Percentiles rank a stretch among this genome's conserved stretches.
These are phyloP conservation scores for Aurelia sp. DNA, from an alignment of 30 jellyfish, hydroid and myxozoan genomes.

Conservation along the genomic window DNA sequence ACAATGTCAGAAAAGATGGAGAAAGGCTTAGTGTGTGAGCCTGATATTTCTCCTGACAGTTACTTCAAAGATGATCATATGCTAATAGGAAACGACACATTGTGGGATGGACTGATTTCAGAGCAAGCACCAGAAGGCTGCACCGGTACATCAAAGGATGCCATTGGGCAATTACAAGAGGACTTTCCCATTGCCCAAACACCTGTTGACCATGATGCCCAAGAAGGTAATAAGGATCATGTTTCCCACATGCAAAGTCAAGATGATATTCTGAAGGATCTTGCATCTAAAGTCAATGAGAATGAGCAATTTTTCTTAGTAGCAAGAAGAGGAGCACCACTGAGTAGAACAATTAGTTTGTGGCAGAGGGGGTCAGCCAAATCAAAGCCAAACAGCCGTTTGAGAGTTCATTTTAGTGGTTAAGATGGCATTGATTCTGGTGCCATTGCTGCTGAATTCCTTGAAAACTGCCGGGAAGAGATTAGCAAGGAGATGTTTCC, in stretches of 20 bases:
- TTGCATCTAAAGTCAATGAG: constrained; percentile 11
- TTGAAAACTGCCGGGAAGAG: too few species aligned
- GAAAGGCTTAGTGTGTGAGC: too few species aligned
- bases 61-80: too few species aligned
- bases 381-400: constrained; percentile 21
- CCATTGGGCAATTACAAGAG: too few species aligned
- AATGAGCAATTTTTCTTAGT: constrained; percentile 13
- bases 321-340: constrained; percentile 11
- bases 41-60: too few species aligned
- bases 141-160: too few species aligned
- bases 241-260: background rate
- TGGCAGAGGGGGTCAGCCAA: constrained; percentile 8
- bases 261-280: constrained; percentile 10
- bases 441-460: constrained; percentile 25
- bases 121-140: too few species aligned
- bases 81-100: too few species aligned
- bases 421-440: constrained; percentile 61
- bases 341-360: background rate
- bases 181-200: too few species aligned
- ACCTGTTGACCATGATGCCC: too few species aligned
- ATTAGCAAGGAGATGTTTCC: constrained; percentile 18
- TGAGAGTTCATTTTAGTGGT: constrained; percentile 45
- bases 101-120: too few species aligned
- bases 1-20: background rate
- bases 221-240: background rate